These are phyloP conservation scores for Drosophila tanythrix DNA, from an alignment of 2,888 invertebrate species.

Conservation along the genomic window DNA sequence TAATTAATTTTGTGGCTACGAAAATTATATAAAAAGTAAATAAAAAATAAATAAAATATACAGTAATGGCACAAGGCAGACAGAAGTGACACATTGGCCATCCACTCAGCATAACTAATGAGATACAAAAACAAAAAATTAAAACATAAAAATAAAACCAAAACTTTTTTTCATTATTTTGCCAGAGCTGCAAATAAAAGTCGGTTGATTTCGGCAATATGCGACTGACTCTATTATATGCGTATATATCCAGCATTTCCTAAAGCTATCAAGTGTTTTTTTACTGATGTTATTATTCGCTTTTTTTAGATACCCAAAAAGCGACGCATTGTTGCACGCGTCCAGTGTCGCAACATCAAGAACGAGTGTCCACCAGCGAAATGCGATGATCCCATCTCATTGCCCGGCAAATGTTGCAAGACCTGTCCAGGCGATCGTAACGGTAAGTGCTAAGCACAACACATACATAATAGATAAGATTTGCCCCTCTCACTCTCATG, in stretches of 20 bases:
- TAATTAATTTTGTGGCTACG: constrained; percentile 69
- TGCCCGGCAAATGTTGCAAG: constrained; percentile 96
- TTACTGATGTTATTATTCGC: not conserved
- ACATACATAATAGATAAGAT: not conserved
- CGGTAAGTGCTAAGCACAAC: constrained; percentile 86
- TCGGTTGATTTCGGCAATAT: not conserved
- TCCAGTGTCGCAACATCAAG: constrained; percentile 95
- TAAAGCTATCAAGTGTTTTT: not conserved
- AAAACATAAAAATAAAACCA: not conserved
- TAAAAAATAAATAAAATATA: constrained; percentile 70
- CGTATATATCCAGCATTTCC: not conserved
- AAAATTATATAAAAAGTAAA: constrained; percentile 66
- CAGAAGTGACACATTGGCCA: constrained; percentile 66
- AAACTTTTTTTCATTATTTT: not conserved
- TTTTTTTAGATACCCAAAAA: constrained; percentile 92
- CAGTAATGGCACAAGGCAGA: constrained; percentile 60
- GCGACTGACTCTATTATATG: not conserved
- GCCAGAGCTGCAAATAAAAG: not conserved
- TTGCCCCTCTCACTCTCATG: not conserved
- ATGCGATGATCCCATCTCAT: constrained; percentile 93
- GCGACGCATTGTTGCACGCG: constrained; percentile 93
- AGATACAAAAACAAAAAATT: constrained; percentile 23
- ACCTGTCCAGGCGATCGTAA: constrained; percentile 92
- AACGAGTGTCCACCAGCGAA: constrained; percentile 95
- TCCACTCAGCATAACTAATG: constrained; percentile 64